Evolutionary conservation across 2,888 invertebrate genomes (phyloP).

Genomic region (Nycteola revayana): DNA sequence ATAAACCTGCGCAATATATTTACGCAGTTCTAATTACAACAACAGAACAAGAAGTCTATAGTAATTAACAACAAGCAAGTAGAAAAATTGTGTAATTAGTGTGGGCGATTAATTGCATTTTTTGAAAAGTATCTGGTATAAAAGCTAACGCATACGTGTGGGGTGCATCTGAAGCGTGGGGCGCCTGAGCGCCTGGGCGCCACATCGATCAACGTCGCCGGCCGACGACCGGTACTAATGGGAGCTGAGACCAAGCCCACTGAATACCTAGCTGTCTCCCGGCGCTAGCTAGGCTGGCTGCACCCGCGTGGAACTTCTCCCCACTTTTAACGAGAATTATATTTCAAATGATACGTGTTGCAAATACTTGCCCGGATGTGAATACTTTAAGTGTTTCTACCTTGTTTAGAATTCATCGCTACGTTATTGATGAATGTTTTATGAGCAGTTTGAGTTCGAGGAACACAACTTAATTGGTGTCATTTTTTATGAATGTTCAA

Average conservation of each 20-base stretch:
- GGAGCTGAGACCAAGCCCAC: constrained; percentile 44
- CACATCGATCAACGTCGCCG: constrained; percentile 65
- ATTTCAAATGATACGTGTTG: constrained; percentile 18
- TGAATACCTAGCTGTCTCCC: constrained; percentile 19
- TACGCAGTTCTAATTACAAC: no score
- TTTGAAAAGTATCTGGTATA: constrained; percentile 1
- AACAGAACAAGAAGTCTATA: no score
- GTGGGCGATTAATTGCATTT: no score
- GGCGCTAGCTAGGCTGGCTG: constrained; percentile 25
- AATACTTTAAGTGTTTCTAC: background rate
- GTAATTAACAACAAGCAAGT: no score
- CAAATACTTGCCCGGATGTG: background rate
- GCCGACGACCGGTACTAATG: constrained; percentile 58
- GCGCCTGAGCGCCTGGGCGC: constrained; percentile 34
- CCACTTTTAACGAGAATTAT: constrained; percentile 27
- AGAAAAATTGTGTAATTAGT: no score
- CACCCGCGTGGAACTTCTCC: constrained; percentile 25
- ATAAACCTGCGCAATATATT: no score
- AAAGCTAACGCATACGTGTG: constrained; percentile 26
- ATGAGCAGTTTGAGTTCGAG: no score
- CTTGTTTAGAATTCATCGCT: background rate
- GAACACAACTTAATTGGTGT: no score
- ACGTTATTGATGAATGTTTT: background rate
- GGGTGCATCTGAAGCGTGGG: constrained; percentile 39
- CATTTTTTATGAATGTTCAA: no score